Conservation (phyloP, 2,888 invertebrate genomes). For the Willowsia nigromaculata region DNA sequence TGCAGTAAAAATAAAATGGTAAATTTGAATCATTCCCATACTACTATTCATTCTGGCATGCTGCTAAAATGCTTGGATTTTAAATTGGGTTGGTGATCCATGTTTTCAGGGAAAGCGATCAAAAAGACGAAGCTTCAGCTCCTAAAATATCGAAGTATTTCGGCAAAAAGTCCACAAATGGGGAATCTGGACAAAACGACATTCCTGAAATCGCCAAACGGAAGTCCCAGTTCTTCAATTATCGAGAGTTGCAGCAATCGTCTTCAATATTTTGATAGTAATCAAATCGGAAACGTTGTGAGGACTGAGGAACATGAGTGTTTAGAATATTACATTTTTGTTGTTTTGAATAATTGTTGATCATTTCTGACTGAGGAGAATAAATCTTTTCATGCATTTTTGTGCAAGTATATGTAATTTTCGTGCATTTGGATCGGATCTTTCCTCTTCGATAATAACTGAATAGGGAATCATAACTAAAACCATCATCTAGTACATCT, state of each 20-base stretch:
- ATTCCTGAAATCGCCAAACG: slow-evolving; percentile 26
- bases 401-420: no score
- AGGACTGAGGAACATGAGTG: no score
- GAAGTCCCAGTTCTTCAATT: slow-evolving; percentile 77
- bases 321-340: no score
- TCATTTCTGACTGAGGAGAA: no score
- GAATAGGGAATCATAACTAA: no score
- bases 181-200: background rate
- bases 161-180: slow-evolving; percentile 53
- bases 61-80: no score
- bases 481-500: no score
- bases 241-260: slow-evolving; percentile 73
- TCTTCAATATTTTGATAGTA: slow-evolving; percentile 58
- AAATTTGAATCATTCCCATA: slow-evolving; percentile 80
- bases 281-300: background rate
- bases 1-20: slow-evolving; percentile 87
- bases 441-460: no score
- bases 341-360: no score
- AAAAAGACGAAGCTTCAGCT: slow-evolving; percentile 68
- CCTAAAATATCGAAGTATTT: slow-evolving; percentile 77
- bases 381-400: no score
- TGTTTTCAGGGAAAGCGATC: slow-evolving; percentile 75
- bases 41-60: background rate
- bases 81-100: no score
- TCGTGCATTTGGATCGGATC: no score